A percentile compares a stretch with the other conserved stretches of the same genome.
phyloP scores from a whole-genome alignment of 2,113 vertebrate genomes.

The Sinocyclocheilus rhinocerous region DNA sequence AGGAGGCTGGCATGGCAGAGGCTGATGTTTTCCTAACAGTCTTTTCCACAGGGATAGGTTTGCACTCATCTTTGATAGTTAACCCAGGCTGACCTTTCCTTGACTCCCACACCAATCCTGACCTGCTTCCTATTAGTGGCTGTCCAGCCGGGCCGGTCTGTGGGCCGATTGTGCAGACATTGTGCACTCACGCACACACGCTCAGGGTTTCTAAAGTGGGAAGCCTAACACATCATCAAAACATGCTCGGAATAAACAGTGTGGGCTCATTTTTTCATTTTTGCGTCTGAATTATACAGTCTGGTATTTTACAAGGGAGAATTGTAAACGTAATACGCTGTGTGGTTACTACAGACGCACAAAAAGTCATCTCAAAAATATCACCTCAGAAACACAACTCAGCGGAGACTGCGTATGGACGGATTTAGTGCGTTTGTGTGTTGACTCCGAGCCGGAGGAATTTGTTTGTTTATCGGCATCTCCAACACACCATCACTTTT shows the following conservation, averaged over 20 bases:
- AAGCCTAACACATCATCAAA: constrained; percentile 51
- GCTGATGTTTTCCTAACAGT: constrained; percentile 74
- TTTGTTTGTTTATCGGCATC: constrained; percentile 41
- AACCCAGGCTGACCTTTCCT: constrained; percentile 74
- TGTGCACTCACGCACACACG: constrained; percentile 23
- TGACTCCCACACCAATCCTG: constrained; percentile 73
- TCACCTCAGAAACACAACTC: constrained; percentile 14
- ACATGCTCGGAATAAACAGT: constrained; percentile 31
- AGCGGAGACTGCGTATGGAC: background rate
- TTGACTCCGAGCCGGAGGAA: constrained; percentile 10
- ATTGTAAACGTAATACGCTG: constrained; percentile 3
- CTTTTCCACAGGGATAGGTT: constrained; percentile 80
- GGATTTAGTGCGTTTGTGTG: constrained; percentile 3
- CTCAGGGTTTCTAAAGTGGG: constrained; percentile 34
- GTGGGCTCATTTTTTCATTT: constrained; percentile 32
- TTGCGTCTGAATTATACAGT: constrained; percentile 17
- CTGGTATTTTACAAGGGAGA: constrained; percentile 24
- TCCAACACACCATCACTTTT: constrained; percentile 40
- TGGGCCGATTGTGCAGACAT: constrained; percentile 59
- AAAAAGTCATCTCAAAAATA: constrained; percentile 27
- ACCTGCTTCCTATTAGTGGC: constrained; percentile 80
- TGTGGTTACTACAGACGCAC: constrained; percentile 15
- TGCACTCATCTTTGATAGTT: constrained; percentile 84
- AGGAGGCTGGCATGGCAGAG: constrained; percentile 72
- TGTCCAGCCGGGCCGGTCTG: constrained; percentile 62